Evolutionary conservation across 1,140 invertebrate genomes (phyloP).

Genomic region (Ceratoteleas bidentatus): DNA sequence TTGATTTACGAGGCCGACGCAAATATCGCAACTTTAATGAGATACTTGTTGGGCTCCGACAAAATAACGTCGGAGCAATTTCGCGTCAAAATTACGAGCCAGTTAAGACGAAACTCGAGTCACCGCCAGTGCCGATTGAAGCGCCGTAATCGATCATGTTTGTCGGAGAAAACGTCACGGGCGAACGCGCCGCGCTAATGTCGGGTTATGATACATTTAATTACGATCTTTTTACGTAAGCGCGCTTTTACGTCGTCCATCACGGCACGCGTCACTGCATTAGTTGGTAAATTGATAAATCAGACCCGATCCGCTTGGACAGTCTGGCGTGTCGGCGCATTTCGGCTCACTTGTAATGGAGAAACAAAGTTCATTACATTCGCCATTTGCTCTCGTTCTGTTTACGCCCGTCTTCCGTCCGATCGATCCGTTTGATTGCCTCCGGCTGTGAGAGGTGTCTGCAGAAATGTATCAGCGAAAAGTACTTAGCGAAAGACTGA

Average conservation of each 20-base stretch:
- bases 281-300: conserved; percentile 46
- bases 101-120: conserved; percentile 32
- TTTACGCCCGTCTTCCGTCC: conserved; percentile 7
- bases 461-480: conserved; percentile 1
- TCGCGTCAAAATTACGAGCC: conserved; percentile 46
- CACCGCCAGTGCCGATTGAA: conserved; percentile 23
- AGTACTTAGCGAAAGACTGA: conserved; percentile 6
- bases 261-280: conserved; percentile 16
- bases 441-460: conserved; percentile 4
- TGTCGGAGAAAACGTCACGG: conserved; percentile 22
- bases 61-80: conserved; percentile 51
- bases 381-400: conserved; percentile 28
- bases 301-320: conserved; percentile 16
- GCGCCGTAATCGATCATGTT: conserved; percentile 41
- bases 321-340: conserved; percentile 30
- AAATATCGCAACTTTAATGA: conserved; percentile 64
- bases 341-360: conserved; percentile 36
- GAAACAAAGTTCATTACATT: conserved; percentile 44
- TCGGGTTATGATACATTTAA: conserved; percentile 17
- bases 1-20: conserved; percentile 71
- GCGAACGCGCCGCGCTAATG: conserved; percentile 1
- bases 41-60: conserved; percentile 57
- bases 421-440: conserved; percentile 13
- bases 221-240: conserved; percentile 2
- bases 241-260: conserved; percentile 8